Evolutionary conservation across 2,797 vertebrate genomes (phyloP), one percentile per base, ranked within the genome.

Genomic region (Sebastiscus tertius): DNA sequence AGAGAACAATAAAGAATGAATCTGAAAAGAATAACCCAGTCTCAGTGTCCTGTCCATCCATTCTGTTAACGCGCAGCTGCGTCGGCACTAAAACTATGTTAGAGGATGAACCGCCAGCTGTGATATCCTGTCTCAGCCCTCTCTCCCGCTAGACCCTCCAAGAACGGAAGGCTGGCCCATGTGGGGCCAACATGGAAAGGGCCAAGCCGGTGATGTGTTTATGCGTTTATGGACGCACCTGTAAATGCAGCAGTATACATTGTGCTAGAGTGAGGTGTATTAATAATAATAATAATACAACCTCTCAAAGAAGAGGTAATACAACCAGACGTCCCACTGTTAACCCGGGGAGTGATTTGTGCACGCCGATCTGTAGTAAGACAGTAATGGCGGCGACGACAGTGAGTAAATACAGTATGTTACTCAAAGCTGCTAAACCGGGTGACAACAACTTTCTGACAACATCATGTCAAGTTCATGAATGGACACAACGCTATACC

Each of bases 141-240:
- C 12, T 24, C 22, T 8, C 4, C 55, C 7, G 24, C 24, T 24
- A 58, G 24, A 27, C 26, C 55, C 26, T 59, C 56, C 24, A 4
- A 27, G 27, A 59, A 59, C 0, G 26, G 1, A 59, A 59, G 26
- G 27, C 56, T 46, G 42, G 42, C 42, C 1, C 42, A 46, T 46
- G 6, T 46, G 42, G 42, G 16, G 3, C 16, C 26, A 58, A 29
- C 56, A 59, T 59, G 14, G 39, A 58, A 58, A 58, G 14, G 26
- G 22, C 1, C 26, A 0, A 33, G 18, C 29, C 5, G 16, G 29
- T 10, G 39, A 26, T 26, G 26, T 26, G 26, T 26, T 26, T 26
- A 26, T 26, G 26, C 26, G 26, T 26, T 26, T 26, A 26, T 3
- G 26, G 26, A 26, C 26, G 3, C 26, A 3, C 10, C 8, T 59